Evolutionary conservation across 1,140 invertebrate genomes (phyloP).

Genomic region (Formica selysi): DNA sequence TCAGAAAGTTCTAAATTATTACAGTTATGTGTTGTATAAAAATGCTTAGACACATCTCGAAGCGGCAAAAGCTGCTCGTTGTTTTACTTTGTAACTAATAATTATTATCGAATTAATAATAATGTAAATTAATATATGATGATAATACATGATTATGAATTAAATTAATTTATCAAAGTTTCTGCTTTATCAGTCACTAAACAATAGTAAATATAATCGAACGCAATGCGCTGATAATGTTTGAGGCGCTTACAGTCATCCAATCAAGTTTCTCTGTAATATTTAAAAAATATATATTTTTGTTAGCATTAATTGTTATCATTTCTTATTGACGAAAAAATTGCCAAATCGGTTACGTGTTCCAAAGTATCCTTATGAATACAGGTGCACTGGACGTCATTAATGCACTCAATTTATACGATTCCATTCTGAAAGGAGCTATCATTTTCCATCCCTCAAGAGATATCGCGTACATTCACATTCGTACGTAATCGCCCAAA

Average conservation of each 20-base stretch:
- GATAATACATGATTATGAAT: neutral
- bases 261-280: too few species aligned
- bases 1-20: neutral
- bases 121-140: too few species aligned
- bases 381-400: too few species aligned
- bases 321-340: too few species aligned
- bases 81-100: neutral
- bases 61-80: neutral
- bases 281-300: too few species aligned
- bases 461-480: neutral
- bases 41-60: neutral
- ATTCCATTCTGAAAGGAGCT: too few species aligned
- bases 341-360: too few species aligned
- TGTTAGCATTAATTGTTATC: too few species aligned
- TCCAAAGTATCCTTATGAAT: too few species aligned
- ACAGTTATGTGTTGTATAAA: neutral
- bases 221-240: too few species aligned
- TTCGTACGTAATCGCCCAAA: neutral
- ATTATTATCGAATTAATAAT: neutral
- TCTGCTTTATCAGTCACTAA: neutral
- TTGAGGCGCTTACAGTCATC: too few species aligned
- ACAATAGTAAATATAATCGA: neutral
- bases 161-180: slow-evolving; percentile 11
- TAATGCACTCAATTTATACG: too few species aligned
- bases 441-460: neutral